Base-by-base conservation (phyloP, 1,140 invertebrate genomes). In the Sitobion miscanthi region DNA sequence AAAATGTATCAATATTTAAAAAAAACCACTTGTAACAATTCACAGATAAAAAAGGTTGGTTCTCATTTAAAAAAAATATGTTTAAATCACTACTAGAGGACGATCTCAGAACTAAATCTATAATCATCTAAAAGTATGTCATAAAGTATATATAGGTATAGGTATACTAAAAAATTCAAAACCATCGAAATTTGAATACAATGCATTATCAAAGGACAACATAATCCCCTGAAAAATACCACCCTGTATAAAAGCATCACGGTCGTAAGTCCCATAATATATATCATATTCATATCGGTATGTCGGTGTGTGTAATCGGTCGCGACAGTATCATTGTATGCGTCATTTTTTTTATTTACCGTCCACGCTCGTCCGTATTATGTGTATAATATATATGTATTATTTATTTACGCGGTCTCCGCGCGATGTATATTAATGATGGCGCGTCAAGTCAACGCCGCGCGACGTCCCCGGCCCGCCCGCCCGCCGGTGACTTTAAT, bases 351-450 rank as follows among this genome's bases (percentile, higher is more conserved):
- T 69, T 69, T n/a, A n/a, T 69, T 69, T 17, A n/a, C 62, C 14
- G n/a, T n/a, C 62, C 30, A n/a, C 62, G n/a, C 35, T 83, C 82
- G 35, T 83, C 35, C 20, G 35, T 83, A 83, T 83, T n/a, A n/a
- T n/a, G 3, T 82, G 0, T 42, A 23, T 83, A 42, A 42, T 42
- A 23, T 42, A 42, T 42, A 83, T 42, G 38, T 23, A 83, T 38
- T 38, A 83, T 77, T 69, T 77, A 77, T 77, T 77, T 77, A 77
- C n/a, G 62, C 14, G 62, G 30, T 77, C 62, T 77, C 14, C 62
- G 62, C 30, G 62, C 62, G 62, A 77, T 77, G 62, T 77, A 77
- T 77, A 77, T 77, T 77, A 77, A 77, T 77, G 62, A 77, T 77
- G 62, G 62, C 62, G 30, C 62, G 62, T 77, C 62, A 77, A 77